Conservation (phyloP, 2,888 invertebrate genomes). For the Apodemia zela region DNA sequence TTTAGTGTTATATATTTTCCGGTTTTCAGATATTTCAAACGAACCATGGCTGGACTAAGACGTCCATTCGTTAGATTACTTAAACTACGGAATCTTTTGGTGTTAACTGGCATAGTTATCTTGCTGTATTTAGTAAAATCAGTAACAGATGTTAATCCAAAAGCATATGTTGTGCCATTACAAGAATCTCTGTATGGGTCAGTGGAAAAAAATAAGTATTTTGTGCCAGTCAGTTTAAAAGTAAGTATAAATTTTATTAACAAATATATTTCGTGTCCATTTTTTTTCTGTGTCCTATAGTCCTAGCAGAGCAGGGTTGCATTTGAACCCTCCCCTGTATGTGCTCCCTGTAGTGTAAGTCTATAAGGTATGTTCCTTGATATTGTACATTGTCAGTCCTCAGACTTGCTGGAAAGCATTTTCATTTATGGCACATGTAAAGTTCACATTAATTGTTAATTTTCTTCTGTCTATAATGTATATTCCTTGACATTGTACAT, state of each 20-base stretch:
- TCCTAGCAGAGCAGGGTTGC: too few species aligned
- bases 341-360: too few species aligned
- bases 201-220: constrained; percentile 36
- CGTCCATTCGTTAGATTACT: constrained; percentile 49
- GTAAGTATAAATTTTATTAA: constrained; percentile 36
- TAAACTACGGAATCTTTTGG: constrained; percentile 50
- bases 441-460: too few species aligned
- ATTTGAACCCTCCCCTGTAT: too few species aligned
- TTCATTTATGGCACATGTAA: too few species aligned
- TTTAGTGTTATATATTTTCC: background rate
- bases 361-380: too few species aligned
- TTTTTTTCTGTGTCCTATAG: too few species aligned
- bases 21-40: constrained; percentile 16
- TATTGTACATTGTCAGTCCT: too few species aligned
- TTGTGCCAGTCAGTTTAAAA: constrained; percentile 50
- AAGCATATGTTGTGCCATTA: constrained; percentile 31
- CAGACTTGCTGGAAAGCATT: too few species aligned
- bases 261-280: too few species aligned
- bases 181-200: constrained; percentile 27
- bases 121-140: constrained; percentile 49
- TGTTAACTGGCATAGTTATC: constrained; percentile 49
- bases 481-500: too few species aligned
- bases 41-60: constrained; percentile 34
- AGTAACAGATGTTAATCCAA: constrained; percentile 35
- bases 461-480: too few species aligned